These are phyloP conservation scores for Teleopsis dalmanni DNA, from an alignment of 1,140 invertebrate species.

Conservation along the genomic window DNA sequence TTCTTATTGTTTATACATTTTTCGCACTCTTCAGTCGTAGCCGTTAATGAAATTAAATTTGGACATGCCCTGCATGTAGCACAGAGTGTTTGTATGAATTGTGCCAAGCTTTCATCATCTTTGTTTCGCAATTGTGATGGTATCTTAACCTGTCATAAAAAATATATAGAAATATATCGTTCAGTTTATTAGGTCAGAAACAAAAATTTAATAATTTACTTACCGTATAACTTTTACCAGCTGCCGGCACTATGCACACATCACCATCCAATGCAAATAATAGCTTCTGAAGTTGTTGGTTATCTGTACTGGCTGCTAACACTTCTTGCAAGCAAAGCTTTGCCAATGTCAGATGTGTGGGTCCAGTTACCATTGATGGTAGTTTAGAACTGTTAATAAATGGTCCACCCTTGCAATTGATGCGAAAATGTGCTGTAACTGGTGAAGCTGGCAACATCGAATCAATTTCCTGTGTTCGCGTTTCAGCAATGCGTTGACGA, in stretches of 20 bases:
- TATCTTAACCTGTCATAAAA: constrained; percentile 33
- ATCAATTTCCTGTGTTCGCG: constrained; percentile 31
- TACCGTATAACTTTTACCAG: constrained; percentile 43
- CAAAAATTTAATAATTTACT: constrained; percentile 4
- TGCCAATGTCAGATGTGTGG: constrained; percentile 39
- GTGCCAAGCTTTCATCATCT: constrained; percentile 35
- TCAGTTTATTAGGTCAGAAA: background rate
- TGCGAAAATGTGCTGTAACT: constrained; percentile 44
- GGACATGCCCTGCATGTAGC: constrained; percentile 42
- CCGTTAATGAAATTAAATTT: constrained; percentile 39
- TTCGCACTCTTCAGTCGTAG: constrained; percentile 42
- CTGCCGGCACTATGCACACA: constrained; percentile 42
- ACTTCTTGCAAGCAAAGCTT: constrained; percentile 44
- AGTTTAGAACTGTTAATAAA: constrained; percentile 45
- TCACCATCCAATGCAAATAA: constrained; percentile 39
- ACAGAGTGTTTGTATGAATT: constrained; percentile 42
- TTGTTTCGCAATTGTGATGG: constrained; percentile 38
- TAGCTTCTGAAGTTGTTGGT: constrained; percentile 37
- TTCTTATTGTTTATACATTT: constrained; percentile 36
- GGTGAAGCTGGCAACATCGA: constrained; percentile 38
- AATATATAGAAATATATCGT: background rate
- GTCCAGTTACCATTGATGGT: constrained; percentile 44
- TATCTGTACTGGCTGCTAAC: constrained; percentile 40
- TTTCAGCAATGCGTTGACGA: constrained; percentile 25
- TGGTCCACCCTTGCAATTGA: constrained; percentile 46